These are phyloP conservation scores for Syndactyla subalaris DNA, from an alignment of 2,797 vertebrate species.

Conservation along the genomic window DNA sequence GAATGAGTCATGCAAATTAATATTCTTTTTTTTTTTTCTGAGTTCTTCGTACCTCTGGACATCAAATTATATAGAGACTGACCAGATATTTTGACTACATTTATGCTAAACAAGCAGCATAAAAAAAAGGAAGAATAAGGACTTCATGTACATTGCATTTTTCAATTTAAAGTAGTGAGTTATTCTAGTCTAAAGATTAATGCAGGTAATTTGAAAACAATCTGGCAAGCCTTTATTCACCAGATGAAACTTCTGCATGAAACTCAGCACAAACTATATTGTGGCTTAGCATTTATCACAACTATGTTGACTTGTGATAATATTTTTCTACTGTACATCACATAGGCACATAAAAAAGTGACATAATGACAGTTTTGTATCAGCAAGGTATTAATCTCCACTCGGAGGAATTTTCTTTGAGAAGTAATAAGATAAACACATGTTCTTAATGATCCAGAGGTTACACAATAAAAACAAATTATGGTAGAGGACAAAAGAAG, in stretches of 20 bases:
- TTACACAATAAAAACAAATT: not conserved
- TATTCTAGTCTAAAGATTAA: not conserved
- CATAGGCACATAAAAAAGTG: not conserved
- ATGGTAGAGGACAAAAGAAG: not conserved
- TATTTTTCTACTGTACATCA: not conserved
- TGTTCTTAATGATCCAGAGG: not conserved
- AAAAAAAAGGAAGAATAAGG: not conserved
- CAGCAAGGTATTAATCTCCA: not conserved
- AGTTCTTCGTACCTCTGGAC: not conserved
- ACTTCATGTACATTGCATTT: not conserved
- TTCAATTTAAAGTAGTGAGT: not conserved
- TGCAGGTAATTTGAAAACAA: not conserved
- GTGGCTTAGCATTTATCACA: not conserved
- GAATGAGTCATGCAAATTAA: constrained; percentile 12
- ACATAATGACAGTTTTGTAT: not conserved
- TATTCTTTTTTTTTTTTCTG: not conserved
- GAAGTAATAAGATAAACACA: not conserved
- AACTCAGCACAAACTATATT: not conserved
- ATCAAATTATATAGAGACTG: not conserved
- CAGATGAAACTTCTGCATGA: not conserved
- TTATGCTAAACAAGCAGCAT: not conserved
- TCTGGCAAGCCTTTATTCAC: not conserved
- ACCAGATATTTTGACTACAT: not conserved
- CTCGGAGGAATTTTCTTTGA: not conserved
- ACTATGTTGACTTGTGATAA: not conserved